These are phyloP conservation scores for Neodiprion pinetum DNA, from an alignment of 1,140 invertebrate genomes.

Conservation along the genomic window DNA sequence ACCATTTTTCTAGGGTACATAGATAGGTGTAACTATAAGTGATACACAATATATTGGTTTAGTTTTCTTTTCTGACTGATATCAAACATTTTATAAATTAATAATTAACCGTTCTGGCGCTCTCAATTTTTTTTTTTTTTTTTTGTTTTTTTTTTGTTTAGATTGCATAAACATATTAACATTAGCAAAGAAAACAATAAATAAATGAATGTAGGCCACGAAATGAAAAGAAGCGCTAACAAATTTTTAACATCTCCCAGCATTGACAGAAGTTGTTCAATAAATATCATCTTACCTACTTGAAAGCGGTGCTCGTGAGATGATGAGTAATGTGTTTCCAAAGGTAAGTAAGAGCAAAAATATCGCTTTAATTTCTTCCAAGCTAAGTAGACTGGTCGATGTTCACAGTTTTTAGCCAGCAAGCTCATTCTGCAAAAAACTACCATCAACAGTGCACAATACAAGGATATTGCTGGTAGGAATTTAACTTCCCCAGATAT, in stretches of 20 bases:
- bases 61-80: constrained; percentile 18
- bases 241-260: constrained; percentile 1
- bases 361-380: no score
- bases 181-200: constrained; percentile 37
- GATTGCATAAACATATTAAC: constrained; percentile 32
- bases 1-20: constrained; percentile 44
- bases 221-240: not conserved
- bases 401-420: no score
- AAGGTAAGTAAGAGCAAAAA: no score
- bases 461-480: no score
- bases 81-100: constrained; percentile 37
- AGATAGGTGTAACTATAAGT: constrained; percentile 1
- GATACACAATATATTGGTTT: not conserved
- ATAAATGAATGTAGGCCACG: not conserved
- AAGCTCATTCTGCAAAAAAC: no score
- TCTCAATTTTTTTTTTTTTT: constrained; percentile 52
- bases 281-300: no score
- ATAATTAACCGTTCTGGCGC: constrained; percentile 48
- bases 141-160: constrained; percentile 58
- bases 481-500: no score
- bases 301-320: no score
- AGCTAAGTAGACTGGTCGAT: no score
- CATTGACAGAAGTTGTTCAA: no score
- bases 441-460: no score
- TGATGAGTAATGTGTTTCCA: no score